phyloP scores from a whole-genome alignment of 2,888 invertebrate genomes.

The Lypha dubia region DNA sequence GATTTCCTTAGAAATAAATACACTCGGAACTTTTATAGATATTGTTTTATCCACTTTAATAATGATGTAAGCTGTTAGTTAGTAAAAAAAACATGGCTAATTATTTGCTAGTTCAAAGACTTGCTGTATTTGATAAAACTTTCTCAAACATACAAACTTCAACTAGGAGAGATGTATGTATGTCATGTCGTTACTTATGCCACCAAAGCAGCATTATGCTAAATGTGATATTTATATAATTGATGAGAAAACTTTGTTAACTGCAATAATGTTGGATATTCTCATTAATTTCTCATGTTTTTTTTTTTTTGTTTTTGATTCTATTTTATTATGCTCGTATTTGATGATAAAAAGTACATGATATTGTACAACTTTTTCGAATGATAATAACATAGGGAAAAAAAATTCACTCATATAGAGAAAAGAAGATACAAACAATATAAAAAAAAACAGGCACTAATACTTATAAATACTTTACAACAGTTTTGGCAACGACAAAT shows the following conservation, averaged over 20 bases:
- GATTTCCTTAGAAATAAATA: no score
- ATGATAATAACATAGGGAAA: conserved; percentile 19
- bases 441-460: conserved; percentile 28
- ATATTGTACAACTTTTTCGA: conserved; percentile 38
- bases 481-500: conserved; percentile 38
- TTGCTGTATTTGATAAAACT: not conserved
- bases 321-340: conserved; percentile 9
- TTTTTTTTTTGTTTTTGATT: no score
- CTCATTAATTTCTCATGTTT: conserved; percentile 38
- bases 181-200: not conserved
- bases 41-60: no score
- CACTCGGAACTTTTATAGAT: no score
- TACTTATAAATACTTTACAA: conserved; percentile 25
- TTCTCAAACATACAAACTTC: not conserved
- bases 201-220: conserved; percentile 39
- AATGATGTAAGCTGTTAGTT: no score
- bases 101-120: conserved; percentile 24
- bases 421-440: not conserved
- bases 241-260: conserved; percentile 73
- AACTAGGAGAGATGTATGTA: no score
- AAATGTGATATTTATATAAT: conserved; percentile 71
- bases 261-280: conserved; percentile 55
- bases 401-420: not conserved
- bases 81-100: not conserved
- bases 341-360: conserved; percentile 38